Percentiles rank a stretch among this genome's conserved stretches.
Evolutionary conservation across 2,113 vertebrate genomes (phyloP).

Genomic region (Diadophis punctatus): DNA sequence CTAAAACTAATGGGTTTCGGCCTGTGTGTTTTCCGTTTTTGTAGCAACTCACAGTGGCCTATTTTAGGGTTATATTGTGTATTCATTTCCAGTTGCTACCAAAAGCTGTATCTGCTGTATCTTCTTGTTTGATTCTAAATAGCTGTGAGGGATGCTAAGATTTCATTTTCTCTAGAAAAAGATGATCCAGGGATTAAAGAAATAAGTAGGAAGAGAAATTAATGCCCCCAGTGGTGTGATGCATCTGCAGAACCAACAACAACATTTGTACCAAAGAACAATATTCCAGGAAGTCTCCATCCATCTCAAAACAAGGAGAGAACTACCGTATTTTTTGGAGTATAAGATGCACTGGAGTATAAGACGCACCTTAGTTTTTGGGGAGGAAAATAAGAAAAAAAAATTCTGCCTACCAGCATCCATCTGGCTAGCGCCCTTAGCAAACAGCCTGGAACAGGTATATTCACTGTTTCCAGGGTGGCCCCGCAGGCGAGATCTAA

Average conservation of each 20-base stretch:
- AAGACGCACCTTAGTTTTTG: too few species aligned
- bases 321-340: too few species aligned
- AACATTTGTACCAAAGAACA: background rate
- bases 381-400: too few species aligned
- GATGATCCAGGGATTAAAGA: background rate
- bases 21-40: background rate
- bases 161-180: background rate
- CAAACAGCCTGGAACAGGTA: too few species aligned
- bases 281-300: background rate
- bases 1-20: background rate
- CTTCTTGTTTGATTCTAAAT: background rate
- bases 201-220: background rate
- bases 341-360: too few species aligned
- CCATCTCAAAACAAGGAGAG: background rate
- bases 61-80: background rate
- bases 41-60: background rate
- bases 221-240: background rate
- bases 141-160: background rate
- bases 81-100: background rate
- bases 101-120: background rate
- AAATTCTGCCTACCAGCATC: too few species aligned
- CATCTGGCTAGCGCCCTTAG: too few species aligned
- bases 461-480: too few species aligned
- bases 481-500: too few species aligned
- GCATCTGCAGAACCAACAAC: background rate